A percentile compares a stretch with the other conserved stretches of the same genome.
Evolutionary conservation across 1,140 invertebrate genomes (phyloP).

Genomic region (Fopius arisanus): DNA sequence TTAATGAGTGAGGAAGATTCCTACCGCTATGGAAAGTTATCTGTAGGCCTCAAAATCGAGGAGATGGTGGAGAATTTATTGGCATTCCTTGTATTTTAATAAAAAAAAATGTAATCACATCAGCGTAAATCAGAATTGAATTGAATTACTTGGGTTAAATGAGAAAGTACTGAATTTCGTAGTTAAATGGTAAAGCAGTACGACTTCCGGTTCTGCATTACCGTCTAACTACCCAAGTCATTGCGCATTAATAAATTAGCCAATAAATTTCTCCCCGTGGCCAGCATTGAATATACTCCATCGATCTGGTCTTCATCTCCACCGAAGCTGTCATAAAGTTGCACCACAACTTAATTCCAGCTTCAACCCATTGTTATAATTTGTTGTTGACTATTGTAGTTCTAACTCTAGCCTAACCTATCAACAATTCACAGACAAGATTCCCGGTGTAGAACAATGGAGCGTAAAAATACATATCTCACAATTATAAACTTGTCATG

Average conservation of each 20-base stretch:
- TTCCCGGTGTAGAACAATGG: slow-evolving; percentile 22
- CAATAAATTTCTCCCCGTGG: neutral
- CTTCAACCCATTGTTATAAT: neutral
- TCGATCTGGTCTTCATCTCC: slow-evolving; percentile 19
- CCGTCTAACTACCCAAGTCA: too few species aligned
- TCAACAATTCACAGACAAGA: slow-evolving; percentile 17
- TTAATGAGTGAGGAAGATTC: neutral
- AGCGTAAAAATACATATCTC: slow-evolving; percentile 25
- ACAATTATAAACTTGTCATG: slow-evolving; percentile 19
- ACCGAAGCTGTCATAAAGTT: slow-evolving; percentile 25
- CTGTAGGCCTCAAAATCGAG: neutral
- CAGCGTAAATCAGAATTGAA: neutral
- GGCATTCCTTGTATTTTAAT: neutral
- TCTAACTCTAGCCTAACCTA: slow-evolving; percentile 33
- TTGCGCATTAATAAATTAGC: neutral
- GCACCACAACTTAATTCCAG: neutral
- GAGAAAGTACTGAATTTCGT: too few species aligned
- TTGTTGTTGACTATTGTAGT: slow-evolving; percentile 57
- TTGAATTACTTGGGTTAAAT: too few species aligned
- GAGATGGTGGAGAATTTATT: neutral
- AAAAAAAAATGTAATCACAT: neutral
- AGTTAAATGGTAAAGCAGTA: too few species aligned
- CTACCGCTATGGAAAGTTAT: neutral
- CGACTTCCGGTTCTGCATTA: too few species aligned
- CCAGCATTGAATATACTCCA: neutral